These are phyloP conservation scores for Lerema accius DNA, from an alignment of 1,140 invertebrate species.

Conservation along the genomic window DNA sequence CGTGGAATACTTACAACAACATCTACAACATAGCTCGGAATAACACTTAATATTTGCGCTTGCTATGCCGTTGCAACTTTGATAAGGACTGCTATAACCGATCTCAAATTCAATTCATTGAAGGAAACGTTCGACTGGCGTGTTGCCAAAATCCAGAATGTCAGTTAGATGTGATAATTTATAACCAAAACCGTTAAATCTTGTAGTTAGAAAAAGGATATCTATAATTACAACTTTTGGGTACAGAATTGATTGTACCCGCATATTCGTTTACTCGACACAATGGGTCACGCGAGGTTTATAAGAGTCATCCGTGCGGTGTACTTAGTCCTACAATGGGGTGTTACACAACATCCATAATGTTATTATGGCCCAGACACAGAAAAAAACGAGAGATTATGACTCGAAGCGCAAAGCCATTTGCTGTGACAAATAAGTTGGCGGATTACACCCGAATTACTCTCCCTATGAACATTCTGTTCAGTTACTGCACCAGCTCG, in stretches of 20 bases:
- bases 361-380: slow-evolving; percentile 56
- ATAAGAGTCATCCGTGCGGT: slow-evolving; percentile 49
- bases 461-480: slow-evolving; percentile 46
- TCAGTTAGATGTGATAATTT: slow-evolving; percentile 26
- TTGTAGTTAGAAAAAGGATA: not conserved
- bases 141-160: slow-evolving; percentile 21
- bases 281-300: slow-evolving; percentile 56
- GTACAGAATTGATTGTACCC: slow-evolving; percentile 62
- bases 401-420: slow-evolving; percentile 50
- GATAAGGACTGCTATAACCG: slow-evolving; percentile 18
- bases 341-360: slow-evolving; percentile 66
- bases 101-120: slow-evolving; percentile 32
- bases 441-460: slow-evolving; percentile 53
- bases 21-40: no score
- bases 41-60: slow-evolving; percentile 22
- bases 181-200: slow-evolving; percentile 18
- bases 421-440: slow-evolving; percentile 61
- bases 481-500: slow-evolving; percentile 39
- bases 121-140: slow-evolving; percentile 15
- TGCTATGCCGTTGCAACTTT: slow-evolving; percentile 23
- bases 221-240: slow-evolving; percentile 41
- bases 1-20: slow-evolving; percentile 27
- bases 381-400: slow-evolving; percentile 60
- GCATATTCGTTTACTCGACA: slow-evolving; percentile 62
- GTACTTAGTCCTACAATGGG: slow-evolving; percentile 54